Percentiles rank a stretch among this genome's conserved stretches.
These are phyloP conservation scores for Euproctis similis DNA, from an alignment of 2,888 invertebrate genomes.

Conservation along the genomic window DNA sequence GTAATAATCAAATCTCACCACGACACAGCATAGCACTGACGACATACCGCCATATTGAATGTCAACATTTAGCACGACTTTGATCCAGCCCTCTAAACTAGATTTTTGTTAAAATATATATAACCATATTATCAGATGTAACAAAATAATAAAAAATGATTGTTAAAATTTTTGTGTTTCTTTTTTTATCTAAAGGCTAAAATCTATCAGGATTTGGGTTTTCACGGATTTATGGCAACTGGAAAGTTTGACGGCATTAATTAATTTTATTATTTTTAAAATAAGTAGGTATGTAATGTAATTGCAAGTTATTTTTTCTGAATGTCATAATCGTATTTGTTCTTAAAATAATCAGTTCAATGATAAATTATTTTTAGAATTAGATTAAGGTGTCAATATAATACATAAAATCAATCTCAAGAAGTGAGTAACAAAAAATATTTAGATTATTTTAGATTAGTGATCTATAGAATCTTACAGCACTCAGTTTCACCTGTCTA, in stretches of 20 bases:
- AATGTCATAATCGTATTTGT: too few relatives aligned
- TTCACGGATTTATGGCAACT: conserved; percentile 41
- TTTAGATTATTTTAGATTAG: too few relatives aligned
- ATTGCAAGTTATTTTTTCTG: too few relatives aligned
- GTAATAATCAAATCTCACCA: conserved; percentile 84
- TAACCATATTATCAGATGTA: conserved; percentile 25
- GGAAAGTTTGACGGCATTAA: conserved; percentile 24
- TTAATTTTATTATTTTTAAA: too few relatives aligned
- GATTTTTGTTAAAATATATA: conserved; percentile 25
- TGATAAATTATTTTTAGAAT: too few relatives aligned
- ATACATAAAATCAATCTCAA: too few relatives aligned
- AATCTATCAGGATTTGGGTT: conserved; percentile 50
- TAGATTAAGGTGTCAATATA: too few relatives aligned
- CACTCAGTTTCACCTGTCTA: too few relatives aligned
- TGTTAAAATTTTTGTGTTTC: conserved; percentile 65
- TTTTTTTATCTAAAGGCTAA: conserved; percentile 62
- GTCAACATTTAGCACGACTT: conserved; percentile 78
- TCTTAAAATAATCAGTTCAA: too few relatives aligned
- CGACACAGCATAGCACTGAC: conserved; percentile 97
- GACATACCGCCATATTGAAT: conserved; percentile 97
- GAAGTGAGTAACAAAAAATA: too few relatives aligned
- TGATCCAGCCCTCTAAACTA: conserved; percentile 47
- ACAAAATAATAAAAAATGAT: conserved; percentile 31
- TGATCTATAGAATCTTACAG: too few relatives aligned
- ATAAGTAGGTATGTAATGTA: too few relatives aligned